These are phyloP conservation scores for Holocentrus rufus DNA, from an alignment of 2,797 vertebrate genomes.

Conservation along the genomic window DNA sequence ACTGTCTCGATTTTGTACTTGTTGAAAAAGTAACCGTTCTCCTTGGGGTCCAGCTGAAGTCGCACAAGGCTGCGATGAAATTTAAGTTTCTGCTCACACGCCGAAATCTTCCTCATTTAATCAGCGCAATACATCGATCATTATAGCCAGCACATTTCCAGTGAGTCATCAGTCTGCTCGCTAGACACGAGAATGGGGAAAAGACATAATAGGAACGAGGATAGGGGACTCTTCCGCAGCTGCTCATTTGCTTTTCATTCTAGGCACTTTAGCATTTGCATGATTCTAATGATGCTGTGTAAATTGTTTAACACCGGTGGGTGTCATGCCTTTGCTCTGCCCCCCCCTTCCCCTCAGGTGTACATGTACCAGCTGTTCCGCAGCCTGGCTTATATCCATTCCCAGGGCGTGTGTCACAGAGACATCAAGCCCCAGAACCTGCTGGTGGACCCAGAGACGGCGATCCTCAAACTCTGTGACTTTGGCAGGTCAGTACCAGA, in stretches of 20 bases:
- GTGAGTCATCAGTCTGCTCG: slow-evolving; percentile 11
- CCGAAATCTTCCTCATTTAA: not conserved
- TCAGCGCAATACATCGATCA: not conserved
- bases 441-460: slow-evolving; percentile 93
- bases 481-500: slow-evolving; percentile 90
- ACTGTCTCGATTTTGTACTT: not conserved
- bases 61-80: no score
- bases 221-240: slow-evolving; percentile 9
- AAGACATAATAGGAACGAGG: not conserved
- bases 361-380: slow-evolving; percentile 96
- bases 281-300: slow-evolving; percentile 2
- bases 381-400: slow-evolving; percentile 97
- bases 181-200: not conserved
- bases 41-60: not conserved
- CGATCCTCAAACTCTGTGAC: slow-evolving; percentile 94
- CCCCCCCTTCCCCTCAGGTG: slow-evolving; percentile 76
- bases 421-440: slow-evolving; percentile 98
- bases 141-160: not conserved
- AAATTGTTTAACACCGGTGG: slow-evolving; percentile 17
- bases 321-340: slow-evolving; percentile 4
- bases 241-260: slow-evolving; percentile 22
- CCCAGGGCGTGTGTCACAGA: slow-evolving; percentile 95
- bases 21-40: slow-evolving; percentile 3
- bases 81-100: not conserved
- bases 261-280: slow-evolving; percentile 1